Base-by-base conservation (phyloP, 64 coral and sea anemone species). In the Stichodactyla helianthus region DNA sequence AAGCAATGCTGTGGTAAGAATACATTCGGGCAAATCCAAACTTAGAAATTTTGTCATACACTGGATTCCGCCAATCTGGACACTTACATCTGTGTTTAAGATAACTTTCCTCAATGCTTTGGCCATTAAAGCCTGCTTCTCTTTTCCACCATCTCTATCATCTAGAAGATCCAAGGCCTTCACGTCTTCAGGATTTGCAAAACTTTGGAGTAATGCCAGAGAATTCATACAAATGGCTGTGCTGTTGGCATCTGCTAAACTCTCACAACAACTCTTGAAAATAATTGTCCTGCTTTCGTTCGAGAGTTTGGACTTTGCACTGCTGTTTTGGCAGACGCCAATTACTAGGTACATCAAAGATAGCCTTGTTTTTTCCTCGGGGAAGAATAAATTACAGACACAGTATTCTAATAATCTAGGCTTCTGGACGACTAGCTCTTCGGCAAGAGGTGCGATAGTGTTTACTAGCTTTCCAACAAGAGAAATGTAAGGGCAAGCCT, bases 51-150 rank as follows among this genome's bases (percentile, higher is more conserved):
- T 85, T 6, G 79, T 87, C 50, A 90, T 77, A 19, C 87, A 96
- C 25, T 96, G 94, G 52, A 96, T 96, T 44, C 87, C 86, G 54
- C 94, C 94, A 27, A 93, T 86, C 77, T 97, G 94, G 26, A 97
- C 52, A 51, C 61, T 85, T 22, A 90, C 86, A 19, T 90, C 89
- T 63, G 88, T 61, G 13, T 86, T 87, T 51, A 97, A 31, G 59
- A 93, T 83, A 12, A 97, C 80, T 84, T 93, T 97, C 55, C 90
- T 97, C 67, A 97, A 65, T 53, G 82, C 91, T 10, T 84, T 63
- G 0, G 16, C 78, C 19, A 81, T 18, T 22, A 81, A 52, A 12
- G 15, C 51, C 53, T 10, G 14, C 52, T 12, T 53, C 6, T 81
- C 35, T 28, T 81, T 51, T 19, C 78, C 19, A 2, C 31, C 35